Percentiles rank a stretch among this genome's conserved stretches.
Conservation (phyloP, 2,888 invertebrate species). For the Dryococelus australis region DNA sequence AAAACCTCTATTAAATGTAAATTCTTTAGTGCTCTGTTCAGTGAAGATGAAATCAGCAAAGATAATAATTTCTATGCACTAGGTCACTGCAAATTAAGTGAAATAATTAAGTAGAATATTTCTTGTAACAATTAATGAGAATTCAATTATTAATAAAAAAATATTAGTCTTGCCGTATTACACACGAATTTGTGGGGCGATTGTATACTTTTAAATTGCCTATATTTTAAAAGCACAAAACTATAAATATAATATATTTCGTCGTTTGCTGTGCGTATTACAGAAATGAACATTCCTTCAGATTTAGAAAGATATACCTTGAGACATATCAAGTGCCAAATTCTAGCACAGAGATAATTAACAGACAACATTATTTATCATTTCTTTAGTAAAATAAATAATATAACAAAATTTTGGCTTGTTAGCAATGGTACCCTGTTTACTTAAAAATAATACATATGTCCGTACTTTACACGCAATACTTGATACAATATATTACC, state of each 20-base stretch:
- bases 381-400: neutral
- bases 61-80: no score
- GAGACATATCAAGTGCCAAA: neutral
- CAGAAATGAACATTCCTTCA: neutral
- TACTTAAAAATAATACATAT: constrained; percentile 25
- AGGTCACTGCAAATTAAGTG: no score
- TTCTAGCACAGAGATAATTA: neutral
- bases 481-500: neutral
- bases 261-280: neutral
- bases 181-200: no score
- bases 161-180: no score
- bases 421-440: constrained; percentile 17
- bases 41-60: no score
- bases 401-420: neutral
- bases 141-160: no score
- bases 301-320: neutral
- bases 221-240: no score
- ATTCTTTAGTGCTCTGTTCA: no score
- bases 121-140: no score
- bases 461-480: constrained; percentile 20
- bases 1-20: no score
- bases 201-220: no score
- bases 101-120: no score
- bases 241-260: neutral
- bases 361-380: neutral